These are phyloP conservation scores for Petrolisthes manimaculis DNA, from an alignment of 2,888 invertebrate species.

Conservation along the genomic window DNA sequence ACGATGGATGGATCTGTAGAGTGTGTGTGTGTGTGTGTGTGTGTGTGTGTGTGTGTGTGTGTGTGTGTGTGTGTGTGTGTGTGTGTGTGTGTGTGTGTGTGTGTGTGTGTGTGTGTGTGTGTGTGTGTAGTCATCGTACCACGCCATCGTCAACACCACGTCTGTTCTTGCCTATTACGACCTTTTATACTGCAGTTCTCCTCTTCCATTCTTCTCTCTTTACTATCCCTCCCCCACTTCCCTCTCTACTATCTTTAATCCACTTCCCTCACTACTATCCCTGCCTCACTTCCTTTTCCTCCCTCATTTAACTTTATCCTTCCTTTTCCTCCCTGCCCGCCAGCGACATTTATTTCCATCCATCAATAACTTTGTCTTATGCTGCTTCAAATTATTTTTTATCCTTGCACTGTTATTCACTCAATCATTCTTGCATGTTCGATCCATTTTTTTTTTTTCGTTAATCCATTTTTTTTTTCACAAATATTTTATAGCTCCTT, in stretches of 20 bases:
- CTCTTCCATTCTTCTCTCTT: neutral
- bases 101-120: neutral
- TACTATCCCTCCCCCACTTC: neutral
- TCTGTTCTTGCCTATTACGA: neutral
- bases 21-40: slow-evolving; percentile 5
- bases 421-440: neutral
- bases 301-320: neutral
- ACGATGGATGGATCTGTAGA: too few species aligned
- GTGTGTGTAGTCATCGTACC: too few species aligned
- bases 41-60: slow-evolving; percentile 11
- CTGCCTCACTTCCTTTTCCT: neutral
- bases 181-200: neutral
- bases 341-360: neutral
- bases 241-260: neutral
- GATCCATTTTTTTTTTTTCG: neutral
- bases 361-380: neutral
- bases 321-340: neutral
- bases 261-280: too few species aligned
- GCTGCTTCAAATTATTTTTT: neutral
- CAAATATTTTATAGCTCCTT: neutral
- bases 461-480: neutral
- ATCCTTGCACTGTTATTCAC: neutral
- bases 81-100: slow-evolving; percentile 1
- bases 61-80: slow-evolving; percentile 18
- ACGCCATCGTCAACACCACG: too few species aligned